Conservation (phyloP, 2,797 vertebrate genomes). For the Austrolebias charrua region DNA sequence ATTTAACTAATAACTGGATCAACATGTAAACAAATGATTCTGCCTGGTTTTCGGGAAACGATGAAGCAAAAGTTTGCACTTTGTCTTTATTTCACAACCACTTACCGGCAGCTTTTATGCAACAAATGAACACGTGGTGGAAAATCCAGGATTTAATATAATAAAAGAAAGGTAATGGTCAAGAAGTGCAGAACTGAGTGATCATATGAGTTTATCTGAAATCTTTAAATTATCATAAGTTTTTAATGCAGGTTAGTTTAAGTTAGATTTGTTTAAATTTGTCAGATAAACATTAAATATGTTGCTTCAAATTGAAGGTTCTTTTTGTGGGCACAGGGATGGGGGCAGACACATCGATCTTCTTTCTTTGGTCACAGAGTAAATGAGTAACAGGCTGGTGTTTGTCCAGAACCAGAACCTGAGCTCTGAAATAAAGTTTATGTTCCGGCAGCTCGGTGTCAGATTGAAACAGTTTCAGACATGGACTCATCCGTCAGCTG, state of each 20-base stretch:
- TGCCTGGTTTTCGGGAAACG: conserved; percentile 65
- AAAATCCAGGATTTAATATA: conserved; percentile 3
- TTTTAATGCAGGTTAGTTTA: neutral
- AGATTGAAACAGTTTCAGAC: conserved; percentile 29
- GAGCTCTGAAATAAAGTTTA: conserved; percentile 31
- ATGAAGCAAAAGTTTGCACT: conserved; percentile 53
- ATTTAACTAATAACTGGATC: conserved; percentile 13
- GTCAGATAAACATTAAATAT: neutral
- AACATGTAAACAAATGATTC: conserved; percentile 18
- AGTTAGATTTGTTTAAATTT: neutral
- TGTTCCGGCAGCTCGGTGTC: neutral
- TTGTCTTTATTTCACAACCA: conserved; percentile 52
- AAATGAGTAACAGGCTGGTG: conserved; percentile 59
- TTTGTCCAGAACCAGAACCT: conserved; percentile 18
- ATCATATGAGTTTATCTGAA: no score
- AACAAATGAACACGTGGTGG: conserved; percentile 12
- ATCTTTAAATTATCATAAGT: no score
- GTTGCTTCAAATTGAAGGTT: neutral
- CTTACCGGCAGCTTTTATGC: conserved; percentile 2
- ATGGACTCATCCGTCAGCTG: conserved; percentile 51
- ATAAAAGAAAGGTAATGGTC: neutral
- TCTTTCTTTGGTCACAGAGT: conserved; percentile 45
- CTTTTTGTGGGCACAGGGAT: no score
- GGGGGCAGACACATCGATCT: conserved; percentile 46
- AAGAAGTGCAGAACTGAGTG: no score